Evolutionary conservation across 2,888 invertebrate genomes (phyloP).

Genomic region (Entomobrya multifasciata): DNA sequence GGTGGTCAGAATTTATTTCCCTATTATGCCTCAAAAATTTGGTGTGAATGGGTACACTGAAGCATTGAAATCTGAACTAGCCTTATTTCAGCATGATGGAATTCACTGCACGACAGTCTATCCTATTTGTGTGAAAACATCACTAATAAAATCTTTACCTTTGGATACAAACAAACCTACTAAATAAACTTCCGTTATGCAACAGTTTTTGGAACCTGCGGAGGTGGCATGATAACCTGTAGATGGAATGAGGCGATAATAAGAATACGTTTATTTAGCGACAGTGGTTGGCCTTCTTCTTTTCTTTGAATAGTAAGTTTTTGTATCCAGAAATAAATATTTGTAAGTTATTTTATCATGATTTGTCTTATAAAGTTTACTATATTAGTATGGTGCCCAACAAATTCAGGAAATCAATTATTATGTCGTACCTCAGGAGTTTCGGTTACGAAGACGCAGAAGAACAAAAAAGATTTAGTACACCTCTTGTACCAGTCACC

Average conservation of each 20-base stretch:
- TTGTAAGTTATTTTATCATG: too few species aligned
- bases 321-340: background rate
- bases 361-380: too few species aligned
- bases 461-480: too few species aligned
- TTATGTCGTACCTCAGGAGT: too few species aligned
- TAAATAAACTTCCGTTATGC: too few species aligned
- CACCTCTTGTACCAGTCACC: too few species aligned
- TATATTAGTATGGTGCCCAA: constrained; percentile 6
- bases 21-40: constrained; percentile 66
- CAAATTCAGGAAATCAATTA: background rate
- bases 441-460: too few species aligned
- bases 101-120: constrained; percentile 39
- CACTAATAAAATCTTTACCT: too few species aligned
- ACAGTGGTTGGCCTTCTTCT: background rate
- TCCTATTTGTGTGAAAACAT: constrained; percentile 29
- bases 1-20: background rate
- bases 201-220: constrained; percentile 58
- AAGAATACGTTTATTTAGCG: constrained; percentile 73
- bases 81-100: background rate
- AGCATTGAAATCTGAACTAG: constrained; percentile 37
- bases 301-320: background rate
- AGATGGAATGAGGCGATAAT: constrained; percentile 66
- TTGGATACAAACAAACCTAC: too few species aligned
- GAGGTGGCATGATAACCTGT: constrained; percentile 65
- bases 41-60: constrained; percentile 55